Evolutionary conservation across 1,140 invertebrate genomes (phyloP), one percentile per base, ranked within the genome.

Genomic region (Drosophila triauraria): DNA sequence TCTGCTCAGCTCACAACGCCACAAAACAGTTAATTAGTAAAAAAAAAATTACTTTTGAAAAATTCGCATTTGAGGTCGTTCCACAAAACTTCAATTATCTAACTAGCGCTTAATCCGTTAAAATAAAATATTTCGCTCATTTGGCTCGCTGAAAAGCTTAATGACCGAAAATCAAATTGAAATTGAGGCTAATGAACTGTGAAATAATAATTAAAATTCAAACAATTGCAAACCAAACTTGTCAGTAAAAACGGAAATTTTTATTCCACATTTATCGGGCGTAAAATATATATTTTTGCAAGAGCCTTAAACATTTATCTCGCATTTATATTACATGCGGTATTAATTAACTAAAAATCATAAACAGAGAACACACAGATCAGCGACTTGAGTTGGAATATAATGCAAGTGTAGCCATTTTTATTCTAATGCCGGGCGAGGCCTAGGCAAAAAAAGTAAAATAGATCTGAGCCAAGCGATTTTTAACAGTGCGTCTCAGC

Each of bases 321-420:
- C 7, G 7, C 15, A 65, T 51, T 20, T 69, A 17, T 32, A 17
- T 25, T 15, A 17, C 12, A 15, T 17, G 27, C 35, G 10, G 13
- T 47, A 51, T n/a, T 71, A 59, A 59, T 42, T 50, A 42, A 71
- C 17, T 57, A 9, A 15, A 67, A 47, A 65, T 1, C 20, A 20
- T 20, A 13, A 15, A 17, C 15, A 38, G n/a, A 38, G n/a, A 53
- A n/a, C 10, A 51, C 15, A 42, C 40, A 42, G 10, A 38, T 38
- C 40, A 42, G 17, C 13, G 20, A 38, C 60, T 48, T 30, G 25
- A 64, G 75, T 53, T 61, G 40, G 60, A 78, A 75, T 64, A 60
- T 58, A 75, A 68, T 75, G 82, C 69, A 85, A 82, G 78, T 85
- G 75, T 61, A 61, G 75, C 78, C 48, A 71, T 78, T 78, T 78